phyloP scores from a whole-genome alignment of 2,888 invertebrate genomes.

The Buathra laborator region DNA sequence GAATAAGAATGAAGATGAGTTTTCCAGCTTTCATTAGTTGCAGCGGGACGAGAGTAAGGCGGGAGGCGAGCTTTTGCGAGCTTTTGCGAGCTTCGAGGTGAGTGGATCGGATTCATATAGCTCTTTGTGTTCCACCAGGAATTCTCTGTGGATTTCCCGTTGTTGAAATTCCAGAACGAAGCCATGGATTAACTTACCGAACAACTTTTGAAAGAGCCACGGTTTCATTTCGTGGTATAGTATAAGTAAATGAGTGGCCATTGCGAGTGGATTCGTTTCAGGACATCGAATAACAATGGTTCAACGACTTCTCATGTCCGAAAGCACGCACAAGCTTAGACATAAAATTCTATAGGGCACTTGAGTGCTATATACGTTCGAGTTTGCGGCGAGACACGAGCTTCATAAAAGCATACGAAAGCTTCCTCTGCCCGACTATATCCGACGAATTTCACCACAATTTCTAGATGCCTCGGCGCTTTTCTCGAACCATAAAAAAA shows the following conservation, averaged over 20 bases:
- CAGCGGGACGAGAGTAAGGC: background rate
- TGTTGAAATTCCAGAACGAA: background rate
- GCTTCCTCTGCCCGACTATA: background rate
- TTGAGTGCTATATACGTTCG: background rate
- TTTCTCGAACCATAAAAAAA: background rate
- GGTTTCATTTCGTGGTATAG: background rate
- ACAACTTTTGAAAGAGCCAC: background rate
- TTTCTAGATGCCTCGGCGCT: background rate
- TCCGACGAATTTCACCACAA: background rate
- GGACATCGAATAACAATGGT: slow-evolving; percentile 32
- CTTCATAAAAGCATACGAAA: slow-evolving; percentile 13
- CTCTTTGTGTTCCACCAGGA: background rate
- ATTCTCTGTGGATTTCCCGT: background rate
- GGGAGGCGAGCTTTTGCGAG: slow-evolving; percentile 7
- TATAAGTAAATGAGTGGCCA: background rate
- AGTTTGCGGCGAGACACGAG: slow-evolving; percentile 15
- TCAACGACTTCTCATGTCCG: slow-evolving; percentile 12
- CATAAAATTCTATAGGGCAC: slow-evolving; percentile 37
- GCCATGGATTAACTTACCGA: background rate
- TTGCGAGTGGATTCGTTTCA: background rate
- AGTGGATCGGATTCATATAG: background rate
- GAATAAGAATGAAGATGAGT: slow-evolving; percentile 34
- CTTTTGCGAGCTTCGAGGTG: background rate
- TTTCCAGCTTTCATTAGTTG: slow-evolving; percentile 23
- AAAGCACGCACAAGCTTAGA: slow-evolving; percentile 14